Evolutionary conservation across 2,888 invertebrate species (phyloP), one percentile per base, ranked within the genome.

Genomic region (Philereme transversata): DNA sequence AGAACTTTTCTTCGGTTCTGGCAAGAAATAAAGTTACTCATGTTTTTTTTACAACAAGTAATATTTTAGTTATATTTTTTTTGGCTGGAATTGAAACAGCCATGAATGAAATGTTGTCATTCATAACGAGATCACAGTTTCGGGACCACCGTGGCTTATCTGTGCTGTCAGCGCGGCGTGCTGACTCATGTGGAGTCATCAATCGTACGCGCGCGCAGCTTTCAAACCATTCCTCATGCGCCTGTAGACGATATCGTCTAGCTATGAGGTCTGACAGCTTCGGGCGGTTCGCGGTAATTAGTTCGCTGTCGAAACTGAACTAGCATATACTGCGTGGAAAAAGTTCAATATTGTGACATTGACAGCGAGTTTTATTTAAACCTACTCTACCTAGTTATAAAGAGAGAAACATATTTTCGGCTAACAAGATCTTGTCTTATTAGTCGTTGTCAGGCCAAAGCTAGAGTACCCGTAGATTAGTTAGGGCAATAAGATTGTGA

Each of bases 121-220:
- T 80, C 75, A 78, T 79, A 76, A 78, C 62, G 61, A 62, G 74
- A 70, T 71, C 71, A 73, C 72, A 71, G 77, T 76, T 60, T 62
- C 36, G 69, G 67, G 86, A 84, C 87, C 86, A 87, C 87, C 86
- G 65, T 72, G 65, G 55, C 70, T 81, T 82, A 84, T 84, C 84
- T 79, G 49, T 55, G 57, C 62, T 64, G 73, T 71, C 74, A 71
- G 70, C 66, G 65, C 66, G 65, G 67, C 70, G 46, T 53, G 57
- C 60, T 63, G 82, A 77, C 79, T 22, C 22, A 22, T 3, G 69
- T 65, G 70, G 64, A 70, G 79, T 78, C 86, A 89, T 87, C 83
- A 88, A 86, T 88, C 79, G 71, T 83, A 74, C 71, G 69, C 74
- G 60, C 64, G 74, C 77, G 71, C 70, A 72, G 68, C 77, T 77